Evolutionary conservation across 2,113 vertebrate species (phyloP).

Genomic region (Oryzias celebensis): DNA sequence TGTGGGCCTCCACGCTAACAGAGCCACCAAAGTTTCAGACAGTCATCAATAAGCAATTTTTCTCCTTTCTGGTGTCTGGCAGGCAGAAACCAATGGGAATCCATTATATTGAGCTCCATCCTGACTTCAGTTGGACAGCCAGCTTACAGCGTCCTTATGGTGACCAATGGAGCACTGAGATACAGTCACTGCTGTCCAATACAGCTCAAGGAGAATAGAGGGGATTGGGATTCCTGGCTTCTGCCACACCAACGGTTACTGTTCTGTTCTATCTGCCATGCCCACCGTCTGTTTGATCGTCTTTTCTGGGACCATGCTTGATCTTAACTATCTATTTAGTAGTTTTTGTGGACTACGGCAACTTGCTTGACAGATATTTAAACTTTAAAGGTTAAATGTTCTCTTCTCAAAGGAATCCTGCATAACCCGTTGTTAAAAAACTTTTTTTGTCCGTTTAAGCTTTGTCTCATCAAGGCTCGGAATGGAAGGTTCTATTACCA

Average conservation of each 20-base stretch:
- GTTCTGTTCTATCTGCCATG: background rate
- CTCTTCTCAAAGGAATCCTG: no score
- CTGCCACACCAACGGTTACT: slow-evolving; percentile 11
- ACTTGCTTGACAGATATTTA: no score
- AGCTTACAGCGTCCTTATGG: slow-evolving; percentile 46
- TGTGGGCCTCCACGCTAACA: background rate
- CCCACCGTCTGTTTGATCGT: background rate
- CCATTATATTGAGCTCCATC: slow-evolving; percentile 63
- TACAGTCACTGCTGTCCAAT: slow-evolving; percentile 47
- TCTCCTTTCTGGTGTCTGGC: slow-evolving; percentile 50
- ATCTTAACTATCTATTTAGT: no score
- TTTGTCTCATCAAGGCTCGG: no score
- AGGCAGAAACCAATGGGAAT: slow-evolving; percentile 68
- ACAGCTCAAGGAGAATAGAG: slow-evolving; percentile 51
- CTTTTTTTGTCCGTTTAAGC: no score
- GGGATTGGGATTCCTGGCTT: slow-evolving; percentile 43
- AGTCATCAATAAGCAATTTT: slow-evolving; percentile 62
- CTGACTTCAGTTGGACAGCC: slow-evolving; percentile 51
- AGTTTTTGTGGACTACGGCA: no score
- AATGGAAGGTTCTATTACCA: no score
- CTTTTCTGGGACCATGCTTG: background rate
- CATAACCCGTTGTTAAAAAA: no score
- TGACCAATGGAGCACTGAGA: slow-evolving; percentile 61
- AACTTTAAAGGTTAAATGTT: no score
- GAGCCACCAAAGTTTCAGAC: slow-evolving; percentile 21